These are phyloP conservation scores for Pagetopsis macropterus DNA, from an alignment of 2,797 vertebrate genomes.

Conservation along the genomic window DNA sequence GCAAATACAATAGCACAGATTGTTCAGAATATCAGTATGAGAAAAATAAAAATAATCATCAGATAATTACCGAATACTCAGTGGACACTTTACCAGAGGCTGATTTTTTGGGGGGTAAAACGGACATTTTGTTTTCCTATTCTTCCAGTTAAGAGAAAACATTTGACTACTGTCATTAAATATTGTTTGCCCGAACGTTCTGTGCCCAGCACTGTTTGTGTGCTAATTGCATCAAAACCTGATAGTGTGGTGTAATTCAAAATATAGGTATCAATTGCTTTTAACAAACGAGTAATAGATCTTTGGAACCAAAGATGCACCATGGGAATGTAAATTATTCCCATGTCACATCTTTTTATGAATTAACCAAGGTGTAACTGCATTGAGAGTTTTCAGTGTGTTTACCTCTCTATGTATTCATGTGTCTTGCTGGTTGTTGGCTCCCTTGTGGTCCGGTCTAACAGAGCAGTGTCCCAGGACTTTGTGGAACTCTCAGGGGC, in stretches of 20 bases:
- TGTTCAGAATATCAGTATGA: too few species aligned
- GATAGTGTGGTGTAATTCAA: not conserved
- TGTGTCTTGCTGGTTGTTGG: slow-evolving; percentile 9
- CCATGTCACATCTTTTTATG: not conserved
- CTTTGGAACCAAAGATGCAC: not conserved
- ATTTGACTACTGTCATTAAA: not conserved
- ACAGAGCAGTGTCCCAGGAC: slow-evolving; percentile 28
- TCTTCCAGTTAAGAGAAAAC: not conserved
- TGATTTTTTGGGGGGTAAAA: not conserved
- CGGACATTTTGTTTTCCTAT: not conserved
- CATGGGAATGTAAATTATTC: not conserved
- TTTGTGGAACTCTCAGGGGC: slow-evolving; percentile 36
- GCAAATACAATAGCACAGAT: too few species aligned
- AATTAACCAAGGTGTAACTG: not conserved
- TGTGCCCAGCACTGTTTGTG: not conserved
- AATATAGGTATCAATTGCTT: not conserved
- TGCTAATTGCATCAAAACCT: not conserved
- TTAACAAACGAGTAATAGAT: not conserved
- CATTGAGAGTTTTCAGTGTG: not conserved
- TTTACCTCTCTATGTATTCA: slow-evolving; percentile 11
- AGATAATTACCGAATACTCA: not conserved
- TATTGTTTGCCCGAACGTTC: not conserved
- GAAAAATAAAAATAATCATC: not conserved
- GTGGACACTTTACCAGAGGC: not conserved
- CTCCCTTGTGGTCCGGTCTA: slow-evolving; percentile 23